Conservation (phyloP, 2,113 vertebrate genomes). For the Potamarius usumacintae region DNA sequence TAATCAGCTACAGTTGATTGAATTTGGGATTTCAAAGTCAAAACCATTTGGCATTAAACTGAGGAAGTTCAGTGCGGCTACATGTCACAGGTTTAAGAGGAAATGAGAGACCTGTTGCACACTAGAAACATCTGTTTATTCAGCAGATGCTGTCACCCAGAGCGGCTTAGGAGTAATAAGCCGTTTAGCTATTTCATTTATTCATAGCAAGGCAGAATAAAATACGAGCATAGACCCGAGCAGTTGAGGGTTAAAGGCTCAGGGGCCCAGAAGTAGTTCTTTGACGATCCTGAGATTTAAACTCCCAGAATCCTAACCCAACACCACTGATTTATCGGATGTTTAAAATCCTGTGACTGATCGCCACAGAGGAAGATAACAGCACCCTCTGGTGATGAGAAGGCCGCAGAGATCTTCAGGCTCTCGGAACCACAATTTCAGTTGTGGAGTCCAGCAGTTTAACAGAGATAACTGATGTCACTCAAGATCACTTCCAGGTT, state of each 20-base stretch:
- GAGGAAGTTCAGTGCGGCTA: not conserved
- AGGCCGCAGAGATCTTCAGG: not conserved
- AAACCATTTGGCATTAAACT: not conserved
- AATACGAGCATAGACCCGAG: not conserved
- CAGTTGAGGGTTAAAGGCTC: not conserved
- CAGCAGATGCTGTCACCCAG: not conserved
- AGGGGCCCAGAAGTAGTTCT: not conserved
- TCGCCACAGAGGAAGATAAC: conserved; percentile 12
- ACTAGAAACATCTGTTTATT: not conserved
- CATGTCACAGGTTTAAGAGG: not conserved
- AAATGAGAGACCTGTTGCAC: not conserved
- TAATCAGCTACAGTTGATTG: not conserved
- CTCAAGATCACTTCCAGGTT: not conserved
- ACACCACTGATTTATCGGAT: not conserved
- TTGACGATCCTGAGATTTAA: not conserved
- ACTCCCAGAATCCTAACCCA: not conserved
- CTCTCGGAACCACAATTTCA: not conserved
- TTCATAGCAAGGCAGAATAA: not conserved
- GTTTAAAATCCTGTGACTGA: not conserved
- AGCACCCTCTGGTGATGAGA: conserved; percentile 65
- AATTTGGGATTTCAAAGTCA: too few relatives aligned
- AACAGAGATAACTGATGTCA: not conserved
- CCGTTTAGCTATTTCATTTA: not conserved
- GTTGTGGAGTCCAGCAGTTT: not conserved
- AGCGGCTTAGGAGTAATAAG: not conserved